Base-by-base conservation (phyloP, 2,797 vertebrate genomes). In the Chiroxiphia lanceolata region DNA sequence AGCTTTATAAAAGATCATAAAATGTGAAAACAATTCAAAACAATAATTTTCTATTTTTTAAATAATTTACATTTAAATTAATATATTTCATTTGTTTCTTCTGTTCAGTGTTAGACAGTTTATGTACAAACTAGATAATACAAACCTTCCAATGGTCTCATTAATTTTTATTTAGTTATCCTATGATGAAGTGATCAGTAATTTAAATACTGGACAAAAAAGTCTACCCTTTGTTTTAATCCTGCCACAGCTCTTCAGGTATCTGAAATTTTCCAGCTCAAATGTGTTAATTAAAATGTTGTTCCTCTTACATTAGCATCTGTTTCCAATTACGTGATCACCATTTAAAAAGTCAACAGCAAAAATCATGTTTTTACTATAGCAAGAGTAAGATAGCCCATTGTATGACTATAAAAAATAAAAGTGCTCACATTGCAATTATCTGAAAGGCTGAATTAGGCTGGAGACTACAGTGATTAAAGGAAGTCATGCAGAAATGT, bases 271-370 rank as follows among this genome's bases (percentile, higher is more conserved):
- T 97, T 83, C 93, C 76, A 95, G 69, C 74, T 93, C 60, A 83
- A 74, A 96, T 76, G 38, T 95, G 96, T 96, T 93, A 97, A 96
- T 97, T 96, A 94, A 95, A 90, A 90, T 92, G 68, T 74, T 51
- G 95, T 96, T 94, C 36, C 9, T 53, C 74, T 92, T 91, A 71
- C 56, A 34, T 85, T 83, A 94, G 70, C 93, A 95, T 96, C 94
- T 97, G 95, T 96, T 97, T 96, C 92, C 92, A 95, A 97, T 97
- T 97, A 97, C 68, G 76, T 59, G 71, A 96, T 96, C 87, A 86
- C 61, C 70, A 54, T 89, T 97, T 95, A 93, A 83, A 97, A 94
- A 97, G 76, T 83, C 95, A 97, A 97, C 92, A 97, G 91, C 47
- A 84, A 92, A 87, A 94, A 64, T 50, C 26, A 29, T 60, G 67